Evolutionary conservation across 2,797 vertebrate species (phyloP), one percentile per base, ranked within the genome.

Genomic region (Fistularia tabacaria): DNA sequence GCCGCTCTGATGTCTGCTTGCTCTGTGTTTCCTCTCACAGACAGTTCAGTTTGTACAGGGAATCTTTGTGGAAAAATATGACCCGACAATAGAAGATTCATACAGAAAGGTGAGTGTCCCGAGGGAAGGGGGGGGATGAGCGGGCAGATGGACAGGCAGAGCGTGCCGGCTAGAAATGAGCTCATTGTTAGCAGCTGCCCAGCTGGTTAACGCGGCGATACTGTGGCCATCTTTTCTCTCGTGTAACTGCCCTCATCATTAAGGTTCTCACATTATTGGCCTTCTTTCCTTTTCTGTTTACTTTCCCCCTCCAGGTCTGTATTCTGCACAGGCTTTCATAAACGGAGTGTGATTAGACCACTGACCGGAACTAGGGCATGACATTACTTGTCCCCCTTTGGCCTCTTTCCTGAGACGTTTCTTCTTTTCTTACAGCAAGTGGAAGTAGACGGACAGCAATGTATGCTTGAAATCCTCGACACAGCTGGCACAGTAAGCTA

Each of bases 21-120:
- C 38, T 69, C 38, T 80, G 15, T 80, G 9, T 71, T 51, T 64
- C 84, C 44, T 87, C 51, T 92, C 76, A 9, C 82, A 87, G 85
- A 87, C 85, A 69, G 97, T 99, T 87, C 97, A 99, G 84, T 98
- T 99, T 90, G 96, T 99, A 86, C 97, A 99, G 92, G 97, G 97
- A 90, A 99, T 99, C 91, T 99, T 99, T 90, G 97, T 99, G 90
- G 97, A 99, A 92, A 98, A 99, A 88, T 99, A 99, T 83, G 97
- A 99, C 87, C 97, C 97, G 67, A 99, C 96, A 88, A 99, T 99
- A 95, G 97, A 99, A 93, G 97, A 99, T 87, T 99, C 97, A 38
- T 99, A 99, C 87, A 96, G 97, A 92, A 99, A 99, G 95, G 97
- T 87, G 73, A 84, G 75, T 80, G 62, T 72, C 57, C 57, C 66